Evolutionary conservation across 2,888 invertebrate species (phyloP).

Genomic region (Bombylius discolor): DNA sequence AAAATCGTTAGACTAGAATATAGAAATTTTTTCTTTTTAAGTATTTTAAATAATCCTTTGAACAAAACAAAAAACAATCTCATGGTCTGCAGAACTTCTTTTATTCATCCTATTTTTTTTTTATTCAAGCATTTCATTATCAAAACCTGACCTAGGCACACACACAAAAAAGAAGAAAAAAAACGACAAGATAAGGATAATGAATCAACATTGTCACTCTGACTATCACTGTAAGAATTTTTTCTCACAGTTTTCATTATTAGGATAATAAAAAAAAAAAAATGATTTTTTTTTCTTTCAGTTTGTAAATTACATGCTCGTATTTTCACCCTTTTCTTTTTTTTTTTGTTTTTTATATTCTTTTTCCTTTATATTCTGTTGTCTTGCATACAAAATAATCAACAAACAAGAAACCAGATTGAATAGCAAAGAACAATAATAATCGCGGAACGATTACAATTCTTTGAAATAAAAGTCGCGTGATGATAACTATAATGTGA

Average conservation of each 20-base stretch:
- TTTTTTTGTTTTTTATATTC: background rate
- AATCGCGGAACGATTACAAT: background rate
- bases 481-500: background rate
- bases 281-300: background rate
- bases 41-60: too few species aligned
- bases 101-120: background rate
- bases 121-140: background rate
- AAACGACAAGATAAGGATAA: background rate
- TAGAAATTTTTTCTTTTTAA: too few species aligned
- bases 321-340: background rate
- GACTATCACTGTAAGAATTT: background rate
- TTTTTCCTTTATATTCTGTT: too few species aligned
- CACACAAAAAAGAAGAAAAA: background rate
- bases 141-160: too few species aligned
- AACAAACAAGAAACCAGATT: background rate
- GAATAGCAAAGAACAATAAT: conserved; percentile 3
- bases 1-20: too few species aligned
- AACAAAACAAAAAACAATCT: too few species aligned
- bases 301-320: background rate
- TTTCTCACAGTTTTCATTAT: conserved; percentile 2
- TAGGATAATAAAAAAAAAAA: too few species aligned
- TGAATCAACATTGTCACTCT: too few species aligned
- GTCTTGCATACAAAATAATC: too few species aligned
- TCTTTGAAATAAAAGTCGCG: background rate
- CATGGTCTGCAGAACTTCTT: too few species aligned